Base-by-base conservation (phyloP, 2,113 vertebrate genomes). In the Lates calcarifer region DNA sequence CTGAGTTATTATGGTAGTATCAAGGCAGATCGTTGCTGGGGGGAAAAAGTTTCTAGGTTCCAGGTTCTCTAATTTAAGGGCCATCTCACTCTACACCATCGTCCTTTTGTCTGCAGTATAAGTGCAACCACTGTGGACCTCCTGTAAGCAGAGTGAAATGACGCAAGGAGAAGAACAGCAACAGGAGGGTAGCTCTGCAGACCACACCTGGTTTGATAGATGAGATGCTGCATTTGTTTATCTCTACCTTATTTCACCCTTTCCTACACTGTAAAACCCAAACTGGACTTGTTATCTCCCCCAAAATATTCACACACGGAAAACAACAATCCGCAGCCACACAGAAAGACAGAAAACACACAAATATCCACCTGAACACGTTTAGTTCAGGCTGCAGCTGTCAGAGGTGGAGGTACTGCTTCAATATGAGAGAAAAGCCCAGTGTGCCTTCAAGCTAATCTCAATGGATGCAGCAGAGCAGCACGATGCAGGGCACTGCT, bases 391-490 rank as follows among this genome's bases (percentile, higher is more conserved):
- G 65, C 57, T 61, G 75, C 20, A 35, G 49, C 56, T 60, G 37
- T 26, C 33, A 4, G 61, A 67, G 55, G 70, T 51, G 51, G 53
- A 77, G 43, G 49, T 7, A 17, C 22, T 56, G 0, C 67, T 45
- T 68, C 41, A 51, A 3, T 7, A 9, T 41, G 49, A 55, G 68
- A 62, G 26, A 69, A 56, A 35, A 12, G 45, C 69, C 58, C 41
- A 1, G 26, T 55, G 66, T 66, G 77, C 75, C 79, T 87, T 81
- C 60, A 77, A 41, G 73, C 17, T 69, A 55, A 79, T 90, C 84
- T 79, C 77, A 62, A 49, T 57, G 66, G 74, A 81, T 68, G 76
- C 73, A 80, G 68, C 47, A 24, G 71, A 69, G 83, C 74, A 41
- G 69, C 74, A 66, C 22, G 37, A 79, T n/a, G 55, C 56, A 70